Evolutionary conservation across 2,797 vertebrate genomes (phyloP), one percentile per base, ranked within the genome.

Genomic region (Echeneis naucrates): DNA sequence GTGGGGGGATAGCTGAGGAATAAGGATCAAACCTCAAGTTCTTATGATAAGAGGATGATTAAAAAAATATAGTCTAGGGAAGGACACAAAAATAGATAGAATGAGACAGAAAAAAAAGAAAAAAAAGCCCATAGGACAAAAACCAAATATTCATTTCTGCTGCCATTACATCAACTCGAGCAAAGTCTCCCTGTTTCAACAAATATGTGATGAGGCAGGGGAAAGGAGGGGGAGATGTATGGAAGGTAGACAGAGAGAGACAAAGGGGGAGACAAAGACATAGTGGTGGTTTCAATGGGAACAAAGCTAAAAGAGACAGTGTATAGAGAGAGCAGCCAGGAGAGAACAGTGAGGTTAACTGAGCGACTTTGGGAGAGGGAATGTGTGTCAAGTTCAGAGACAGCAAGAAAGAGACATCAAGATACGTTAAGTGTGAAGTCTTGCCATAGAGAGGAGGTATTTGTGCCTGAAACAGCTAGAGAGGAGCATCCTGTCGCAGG

Each of bases 271-370:
- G 61, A 70, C 32, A 71, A 70, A 82, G 53, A 65, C 61, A 63
- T 13, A 68, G 56, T 32, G 14, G 38, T 33, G 38, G 47, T 48
- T 55, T 54, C 47, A 47, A 33, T 17, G 54, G 53, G 64, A 80
- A 60, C 51, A 56, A 55, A 54, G 70, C 55, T 77, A 78, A 87
- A 64, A 75, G 62, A 80, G 72, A 76, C 9, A 0, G 64, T 59
- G 68, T 84, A 73, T 64, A 77, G 60, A 59, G 80, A 76, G 60
- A n/a, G 48, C 62, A 53, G 57, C 76, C 67, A 60, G 69, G 61
- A 66, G 52, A 65, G 62, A 82, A 81, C 1, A 38, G 48, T 73
- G 64, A 79, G 82, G 85, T 88, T 87, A 87, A 89, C 72, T 85
- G 83, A 78, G 32, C 51, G 68, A 70, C 72, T 19, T 12, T 30